Evolutionary conservation across 1,140 invertebrate genomes (phyloP).

Genomic region (Temnothorax longispinosus): DNA sequence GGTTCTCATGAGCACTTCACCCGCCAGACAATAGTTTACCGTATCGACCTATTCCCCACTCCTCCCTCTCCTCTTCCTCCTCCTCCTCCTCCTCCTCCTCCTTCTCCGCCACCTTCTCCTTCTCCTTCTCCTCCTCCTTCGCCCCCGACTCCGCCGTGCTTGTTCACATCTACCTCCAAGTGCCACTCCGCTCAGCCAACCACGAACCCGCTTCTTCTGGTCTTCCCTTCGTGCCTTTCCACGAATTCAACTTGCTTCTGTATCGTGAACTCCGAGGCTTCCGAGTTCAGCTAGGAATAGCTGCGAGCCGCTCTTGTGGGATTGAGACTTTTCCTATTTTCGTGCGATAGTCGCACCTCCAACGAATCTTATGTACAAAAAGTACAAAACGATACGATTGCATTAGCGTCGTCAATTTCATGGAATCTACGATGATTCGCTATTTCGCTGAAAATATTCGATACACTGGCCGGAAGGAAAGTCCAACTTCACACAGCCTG

Average conservation of each 20-base stretch:
- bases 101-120: background rate
- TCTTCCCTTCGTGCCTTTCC: slow-evolving; percentile 77
- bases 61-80: slow-evolving; percentile 34
- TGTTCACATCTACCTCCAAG: slow-evolving; percentile 70
- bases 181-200: slow-evolving; percentile 65
- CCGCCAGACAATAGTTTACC: slow-evolving; percentile 82
- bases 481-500: background rate
- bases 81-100: slow-evolving; percentile 36
- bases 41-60: slow-evolving; percentile 79
- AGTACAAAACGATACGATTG: background rate
- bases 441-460: background rate
- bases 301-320: slow-evolving; percentile 66
- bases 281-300: slow-evolving; percentile 75
- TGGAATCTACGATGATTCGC: background rate
- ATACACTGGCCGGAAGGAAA: background rate
- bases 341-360: no score
- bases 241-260: slow-evolving; percentile 75
- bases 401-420: background rate
- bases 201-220: slow-evolving; percentile 76
- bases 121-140: slow-evolving; percentile 8
- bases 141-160: slow-evolving; percentile 28
- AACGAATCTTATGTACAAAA: background rate
- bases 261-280: slow-evolving; percentile 78
- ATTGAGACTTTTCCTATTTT: background rate
- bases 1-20: slow-evolving; percentile 80